phyloP scores from a whole-genome alignment of 1,140 invertebrate species.

The Ceratitis capitata region DNA sequence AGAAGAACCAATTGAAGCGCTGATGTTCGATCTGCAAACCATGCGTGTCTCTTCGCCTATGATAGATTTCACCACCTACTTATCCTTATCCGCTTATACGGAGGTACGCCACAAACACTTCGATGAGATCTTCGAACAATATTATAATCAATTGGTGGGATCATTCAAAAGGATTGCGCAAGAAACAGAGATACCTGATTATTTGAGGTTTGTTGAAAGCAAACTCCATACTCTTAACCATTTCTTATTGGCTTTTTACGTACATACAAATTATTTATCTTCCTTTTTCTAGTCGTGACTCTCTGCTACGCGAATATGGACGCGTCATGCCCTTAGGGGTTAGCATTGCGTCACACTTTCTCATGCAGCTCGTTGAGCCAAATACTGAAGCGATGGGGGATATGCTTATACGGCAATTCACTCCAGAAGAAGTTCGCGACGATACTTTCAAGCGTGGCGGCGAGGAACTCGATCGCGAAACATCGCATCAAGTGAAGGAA shows the following conservation, averaged over 20 bases:
- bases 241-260: background rate
- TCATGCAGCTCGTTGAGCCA: slow-evolving; percentile 50
- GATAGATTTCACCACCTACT: slow-evolving; percentile 55
- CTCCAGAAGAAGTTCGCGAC: slow-evolving; percentile 45
- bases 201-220: slow-evolving; percentile 49
- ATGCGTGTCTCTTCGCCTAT: slow-evolving; percentile 58
- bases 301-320: slow-evolving; percentile 55
- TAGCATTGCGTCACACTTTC: slow-evolving; percentile 47
- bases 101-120: slow-evolving; percentile 55
- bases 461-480: slow-evolving; percentile 51
- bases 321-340: slow-evolving; percentile 51
- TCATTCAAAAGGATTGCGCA: slow-evolving; percentile 47
- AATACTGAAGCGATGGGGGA: slow-evolving; percentile 41
- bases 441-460: slow-evolving; percentile 47
- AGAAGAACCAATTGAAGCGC: slow-evolving; percentile 51
- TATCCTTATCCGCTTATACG: slow-evolving; percentile 51
- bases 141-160: slow-evolving; percentile 48
- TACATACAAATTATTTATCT: background rate
- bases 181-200: slow-evolving; percentile 45
- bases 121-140: slow-evolving; percentile 53
- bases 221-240: background rate
- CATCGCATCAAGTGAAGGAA: slow-evolving; percentile 56
- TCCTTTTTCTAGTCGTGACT: slow-evolving; percentile 45
- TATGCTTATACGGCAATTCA: slow-evolving; percentile 34
- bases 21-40: slow-evolving; percentile 65